phyloP scores from a whole-genome alignment of 2,888 invertebrate genomes.

The Pseudanteris insignis region DNA sequence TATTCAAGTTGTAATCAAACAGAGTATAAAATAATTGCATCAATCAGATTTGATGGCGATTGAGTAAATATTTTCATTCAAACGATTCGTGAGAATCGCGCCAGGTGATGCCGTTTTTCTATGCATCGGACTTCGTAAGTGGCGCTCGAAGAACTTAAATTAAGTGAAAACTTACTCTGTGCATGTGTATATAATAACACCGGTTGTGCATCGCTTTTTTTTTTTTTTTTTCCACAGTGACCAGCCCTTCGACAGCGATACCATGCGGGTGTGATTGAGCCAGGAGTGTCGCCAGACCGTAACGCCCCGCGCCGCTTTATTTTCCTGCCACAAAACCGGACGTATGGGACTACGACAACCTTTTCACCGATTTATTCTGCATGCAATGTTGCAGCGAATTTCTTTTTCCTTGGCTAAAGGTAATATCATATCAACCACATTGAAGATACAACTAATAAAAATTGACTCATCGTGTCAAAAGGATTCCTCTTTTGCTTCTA shows the following conservation, averaged over 20 bases:
- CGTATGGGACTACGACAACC: slow-evolving; percentile 20
- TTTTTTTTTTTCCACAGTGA: slow-evolving; percentile 6
- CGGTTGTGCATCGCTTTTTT: too few relatives aligned
- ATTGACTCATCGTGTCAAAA: too few relatives aligned
- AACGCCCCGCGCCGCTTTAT: slow-evolving; percentile 17
- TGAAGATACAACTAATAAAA: too few relatives aligned
- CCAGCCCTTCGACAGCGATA: slow-evolving; percentile 10
- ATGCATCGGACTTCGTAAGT: neutral
- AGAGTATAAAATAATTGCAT: too few relatives aligned
- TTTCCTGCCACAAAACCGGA: slow-evolving; percentile 23
- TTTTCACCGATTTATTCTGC: slow-evolving; percentile 13
- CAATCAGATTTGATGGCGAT: too few relatives aligned
- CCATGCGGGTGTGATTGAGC: slow-evolving; percentile 23
- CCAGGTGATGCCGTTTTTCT: slow-evolving; percentile 3
- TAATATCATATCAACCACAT: too few relatives aligned
- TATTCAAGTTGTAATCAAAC: too few relatives aligned
- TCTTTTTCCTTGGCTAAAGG: too few relatives aligned
- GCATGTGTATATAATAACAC: slow-evolving; percentile 7
- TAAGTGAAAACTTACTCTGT: slow-evolving; percentile 7
- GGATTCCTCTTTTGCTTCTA: too few relatives aligned
- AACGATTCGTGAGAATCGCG: too few relatives aligned
- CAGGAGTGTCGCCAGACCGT: slow-evolving; percentile 14
- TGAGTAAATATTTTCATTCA: too few relatives aligned
- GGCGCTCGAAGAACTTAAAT: slow-evolving; percentile 11
- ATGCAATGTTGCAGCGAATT: too few relatives aligned